Conservation (phyloP, 1,140 invertebrate species). For the Oryctes rhinoceros region DNA sequence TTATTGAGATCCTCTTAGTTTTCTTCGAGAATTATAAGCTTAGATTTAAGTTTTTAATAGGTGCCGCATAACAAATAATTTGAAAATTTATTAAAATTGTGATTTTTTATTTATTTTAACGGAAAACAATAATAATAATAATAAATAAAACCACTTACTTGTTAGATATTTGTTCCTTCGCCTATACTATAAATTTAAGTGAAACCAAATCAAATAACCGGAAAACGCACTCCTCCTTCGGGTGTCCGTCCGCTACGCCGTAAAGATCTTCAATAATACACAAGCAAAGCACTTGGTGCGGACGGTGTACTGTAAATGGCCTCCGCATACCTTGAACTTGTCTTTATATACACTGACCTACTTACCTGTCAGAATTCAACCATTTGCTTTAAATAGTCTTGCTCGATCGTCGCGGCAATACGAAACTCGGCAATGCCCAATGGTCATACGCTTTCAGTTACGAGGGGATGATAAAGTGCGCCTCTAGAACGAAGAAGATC, state of each 20-base stretch:
- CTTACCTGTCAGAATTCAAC: conserved; percentile 56
- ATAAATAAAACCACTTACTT: not conserved
- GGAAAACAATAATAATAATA: not conserved
- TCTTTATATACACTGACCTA: conserved; percentile 66
- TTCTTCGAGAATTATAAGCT: too few species aligned
- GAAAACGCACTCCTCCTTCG: conserved; percentile 21
- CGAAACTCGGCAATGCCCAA: not conserved
- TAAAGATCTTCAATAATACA: not conserved
- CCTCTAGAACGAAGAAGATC: too few species aligned
- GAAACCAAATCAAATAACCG: not conserved
- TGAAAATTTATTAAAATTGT: too few species aligned
- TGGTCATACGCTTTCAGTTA: conserved; percentile 30
- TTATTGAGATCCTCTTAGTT: too few species aligned
- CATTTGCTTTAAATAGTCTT: conserved; percentile 36
- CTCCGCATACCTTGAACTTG: conserved; percentile 66
- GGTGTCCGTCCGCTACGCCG: not conserved
- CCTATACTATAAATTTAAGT: not conserved
- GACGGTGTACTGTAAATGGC: conserved; percentile 51
- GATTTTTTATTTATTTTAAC: too few species aligned
- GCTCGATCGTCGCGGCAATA: conserved; percentile 7
- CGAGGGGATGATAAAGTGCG: conserved; percentile 1
- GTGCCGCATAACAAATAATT: too few species aligned
- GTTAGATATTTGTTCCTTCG: not conserved
- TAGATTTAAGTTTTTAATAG: too few species aligned
- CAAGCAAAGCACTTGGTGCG: conserved; percentile 15